Evolutionary conservation across 2,888 invertebrate species (phyloP), one percentile per base, ranked within the genome.

Genomic region (Steinernema carpocapsae): DNA sequence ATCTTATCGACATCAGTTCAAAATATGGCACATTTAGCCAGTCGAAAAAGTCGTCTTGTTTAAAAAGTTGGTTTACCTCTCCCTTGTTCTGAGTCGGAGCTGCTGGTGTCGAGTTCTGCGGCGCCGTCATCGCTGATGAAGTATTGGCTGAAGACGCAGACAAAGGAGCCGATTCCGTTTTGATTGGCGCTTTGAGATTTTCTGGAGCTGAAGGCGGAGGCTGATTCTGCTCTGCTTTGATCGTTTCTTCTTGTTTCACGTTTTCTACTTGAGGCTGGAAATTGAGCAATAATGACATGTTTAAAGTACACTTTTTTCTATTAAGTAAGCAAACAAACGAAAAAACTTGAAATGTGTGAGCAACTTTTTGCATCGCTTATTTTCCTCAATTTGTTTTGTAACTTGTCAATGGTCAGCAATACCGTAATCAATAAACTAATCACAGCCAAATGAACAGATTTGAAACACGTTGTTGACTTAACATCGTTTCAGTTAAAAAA

Each of bases 31-130:
- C 43, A 43, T 12, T 43, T 43, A 43, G 14, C 43, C 10, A 43
- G 14, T 43, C 43, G 10, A 7, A 43, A 43, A 43, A 43, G 43
- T n/a, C n/a, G n/a, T n/a, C n/a, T n/a, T n/a, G n/a, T n/a, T n/a
- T n/a, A n/a, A n/a, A n/a, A n/a, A n/a, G n/a, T n/a, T n/a, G n/a
- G 24, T 12, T 64, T 32, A 64, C 64, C 32, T 64, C 64, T 29
- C 64, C 64, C 14, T 64, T 64, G 32, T 17, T 32, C 14, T 64
- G 64, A 64, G 48, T 48, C 2, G 64, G 64, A 64, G 64, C 64
- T 3, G 64, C 19, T 48, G 64, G 64, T 29, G 64, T 29, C 3
- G 32, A 29, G 12, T 29, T 17, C 6, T 14, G 56, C 1, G 64
- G 24, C 1, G 32, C 29, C 7, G 64, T 29, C n/a, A 29, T 64